A percentile compares a stretch with the other conserved stretches of the same genome.
These are phyloP conservation scores for Cantharis nigra DNA, from an alignment of 2,888 invertebrate genomes.

Conservation along the genomic window DNA sequence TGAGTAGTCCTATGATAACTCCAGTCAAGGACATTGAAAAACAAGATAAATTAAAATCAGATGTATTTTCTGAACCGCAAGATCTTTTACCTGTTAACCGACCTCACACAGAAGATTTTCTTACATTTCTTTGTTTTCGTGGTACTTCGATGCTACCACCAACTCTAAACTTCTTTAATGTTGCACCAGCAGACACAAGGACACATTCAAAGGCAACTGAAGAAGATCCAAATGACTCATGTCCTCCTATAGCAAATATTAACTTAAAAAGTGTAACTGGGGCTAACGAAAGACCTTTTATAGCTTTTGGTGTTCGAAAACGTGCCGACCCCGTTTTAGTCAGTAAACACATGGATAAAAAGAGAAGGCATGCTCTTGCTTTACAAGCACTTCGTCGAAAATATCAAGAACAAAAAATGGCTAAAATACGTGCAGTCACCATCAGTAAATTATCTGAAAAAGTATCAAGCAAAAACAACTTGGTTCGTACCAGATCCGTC, in stretches of 20 bases:
- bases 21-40: slow-evolving; percentile 67
- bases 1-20: slow-evolving; percentile 62
- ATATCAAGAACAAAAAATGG: slow-evolving; percentile 65
- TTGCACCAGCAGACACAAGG: slow-evolving; percentile 50
- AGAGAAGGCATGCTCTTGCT: slow-evolving; percentile 55
- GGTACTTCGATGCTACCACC: slow-evolving; percentile 76
- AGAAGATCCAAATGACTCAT: slow-evolving; percentile 47
- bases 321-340: slow-evolving; percentile 59
- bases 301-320: slow-evolving; percentile 63
- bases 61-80: slow-evolving; percentile 58
- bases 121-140: slow-evolving; percentile 82
- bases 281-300: slow-evolving; percentile 53
- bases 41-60: slow-evolving; percentile 49
- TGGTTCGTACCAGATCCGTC: slow-evolving; percentile 59
- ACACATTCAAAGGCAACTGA: slow-evolving; percentile 38
- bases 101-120: slow-evolving; percentile 83
- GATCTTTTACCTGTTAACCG: slow-evolving; percentile 69
- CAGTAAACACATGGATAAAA: slow-evolving; percentile 54
- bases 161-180: slow-evolving; percentile 71
- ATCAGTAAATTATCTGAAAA: slow-evolving; percentile 56
- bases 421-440: slow-evolving; percentile 58
- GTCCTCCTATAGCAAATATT: slow-evolving; percentile 46
- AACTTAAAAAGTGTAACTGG: slow-evolving; percentile 45
- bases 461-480: slow-evolving; percentile 48
- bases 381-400: slow-evolving; percentile 64